A percentile compares a stretch with the other conserved stretches of the same genome.
These are phyloP conservation scores for Syndactyla subalaris DNA, from an alignment of 2,797 vertebrate genomes.

Conservation along the genomic window DNA sequence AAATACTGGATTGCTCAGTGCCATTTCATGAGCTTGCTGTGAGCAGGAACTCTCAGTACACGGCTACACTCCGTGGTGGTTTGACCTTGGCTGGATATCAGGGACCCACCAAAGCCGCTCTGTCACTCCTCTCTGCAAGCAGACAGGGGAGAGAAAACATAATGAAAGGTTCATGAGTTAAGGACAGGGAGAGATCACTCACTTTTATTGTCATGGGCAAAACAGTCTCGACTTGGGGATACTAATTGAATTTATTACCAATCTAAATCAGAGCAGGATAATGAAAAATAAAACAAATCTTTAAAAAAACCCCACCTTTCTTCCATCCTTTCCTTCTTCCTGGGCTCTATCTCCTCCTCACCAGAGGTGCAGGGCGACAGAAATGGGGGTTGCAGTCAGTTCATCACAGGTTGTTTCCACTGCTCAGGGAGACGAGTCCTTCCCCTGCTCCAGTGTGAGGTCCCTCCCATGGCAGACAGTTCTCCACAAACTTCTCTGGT, in stretches of 20 bases:
- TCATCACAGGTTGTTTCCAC: neutral
- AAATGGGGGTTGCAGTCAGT: neutral
- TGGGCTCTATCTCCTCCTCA: neutral
- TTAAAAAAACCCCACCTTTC: neutral
- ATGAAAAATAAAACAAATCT: neutral
- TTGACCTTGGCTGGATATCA: neutral
- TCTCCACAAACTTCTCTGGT: neutral
- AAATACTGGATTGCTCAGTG: neutral
- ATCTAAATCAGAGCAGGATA: neutral
- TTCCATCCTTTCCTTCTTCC: neutral
- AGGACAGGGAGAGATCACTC: neutral
- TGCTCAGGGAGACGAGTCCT: neutral
- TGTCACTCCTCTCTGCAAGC: neutral
- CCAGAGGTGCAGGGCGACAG: neutral
- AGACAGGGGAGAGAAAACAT: neutral
- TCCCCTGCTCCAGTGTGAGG: neutral
- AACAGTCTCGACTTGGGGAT: neutral
- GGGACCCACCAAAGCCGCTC: neutral
- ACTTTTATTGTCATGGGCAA: neutral
- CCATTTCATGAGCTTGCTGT: neutral
- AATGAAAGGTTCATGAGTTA: neutral
- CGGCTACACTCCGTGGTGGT: rapidly evolving
- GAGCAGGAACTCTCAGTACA: neutral
- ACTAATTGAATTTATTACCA: neutral
- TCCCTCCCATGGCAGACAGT: neutral